phyloP scores from a whole-genome alignment of 1,140 invertebrate species.

The Oscheius sp. region DNA sequence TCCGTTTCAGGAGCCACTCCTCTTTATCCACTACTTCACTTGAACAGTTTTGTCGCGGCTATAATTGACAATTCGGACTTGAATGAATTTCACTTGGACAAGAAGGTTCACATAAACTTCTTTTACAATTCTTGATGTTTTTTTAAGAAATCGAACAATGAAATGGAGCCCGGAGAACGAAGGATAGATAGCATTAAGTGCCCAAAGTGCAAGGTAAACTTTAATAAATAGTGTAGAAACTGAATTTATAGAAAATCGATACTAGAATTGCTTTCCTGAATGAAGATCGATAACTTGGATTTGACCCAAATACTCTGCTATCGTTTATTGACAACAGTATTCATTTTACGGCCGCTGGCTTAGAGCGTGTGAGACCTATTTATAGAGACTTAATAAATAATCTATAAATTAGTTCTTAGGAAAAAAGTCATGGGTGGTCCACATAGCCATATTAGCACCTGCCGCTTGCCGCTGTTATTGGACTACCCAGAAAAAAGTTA shows the following conservation, averaged over 20 bases:
- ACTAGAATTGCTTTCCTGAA: not conserved
- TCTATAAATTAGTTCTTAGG: too few species aligned
- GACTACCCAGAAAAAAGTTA: too few species aligned
- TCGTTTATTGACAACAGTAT: constrained; percentile 3
- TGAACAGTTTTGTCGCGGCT: not conserved
- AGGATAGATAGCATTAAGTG: not conserved
- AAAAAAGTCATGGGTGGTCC: too few species aligned
- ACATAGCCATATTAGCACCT: too few species aligned
- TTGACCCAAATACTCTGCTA: not conserved
- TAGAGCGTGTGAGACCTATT: too few species aligned
- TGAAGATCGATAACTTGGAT: not conserved
- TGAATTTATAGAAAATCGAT: too few species aligned
- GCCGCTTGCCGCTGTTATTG: too few species aligned
- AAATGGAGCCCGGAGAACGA: not conserved
- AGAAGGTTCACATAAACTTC: not conserved
- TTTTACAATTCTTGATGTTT: not conserved
- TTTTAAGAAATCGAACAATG: not conserved
- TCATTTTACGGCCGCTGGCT: not conserved
- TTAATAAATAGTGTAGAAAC: too few species aligned
- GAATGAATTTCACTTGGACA: not conserved
- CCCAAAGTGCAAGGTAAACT: not conserved
- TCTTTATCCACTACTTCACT: not conserved
- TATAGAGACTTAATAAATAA: too few species aligned
- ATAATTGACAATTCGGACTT: not conserved
- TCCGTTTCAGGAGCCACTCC: too few species aligned